phyloP scores from a whole-genome alignment of 2,888 invertebrate genomes.

The Acanthosoma haemorrhoidale region DNA sequence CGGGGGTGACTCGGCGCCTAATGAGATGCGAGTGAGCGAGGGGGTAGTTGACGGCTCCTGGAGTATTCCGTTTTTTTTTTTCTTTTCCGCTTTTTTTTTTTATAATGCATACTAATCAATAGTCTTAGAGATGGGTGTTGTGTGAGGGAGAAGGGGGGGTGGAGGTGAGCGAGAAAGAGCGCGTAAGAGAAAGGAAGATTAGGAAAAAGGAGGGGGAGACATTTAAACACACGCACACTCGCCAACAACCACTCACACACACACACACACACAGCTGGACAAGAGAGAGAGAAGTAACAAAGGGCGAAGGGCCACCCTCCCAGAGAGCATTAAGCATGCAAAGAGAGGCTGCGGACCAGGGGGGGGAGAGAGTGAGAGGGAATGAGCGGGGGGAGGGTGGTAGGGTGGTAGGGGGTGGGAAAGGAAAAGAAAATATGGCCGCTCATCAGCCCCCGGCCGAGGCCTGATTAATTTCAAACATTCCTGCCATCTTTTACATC shows the following conservation, averaged over 20 bases:
- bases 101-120: constrained; percentile 37
- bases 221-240: constrained; percentile 25
- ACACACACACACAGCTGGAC: neutral
- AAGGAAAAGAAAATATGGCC: constrained; percentile 42
- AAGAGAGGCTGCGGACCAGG: constrained; percentile 17
- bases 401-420: constrained; percentile 29
- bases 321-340: constrained; percentile 27
- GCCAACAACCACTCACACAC: too few species aligned
- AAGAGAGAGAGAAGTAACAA: constrained; percentile 10
- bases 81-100: constrained; percentile 24
- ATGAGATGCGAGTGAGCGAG: constrained; percentile 10
- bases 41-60: neutral
- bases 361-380: neutral
- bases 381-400: neutral
- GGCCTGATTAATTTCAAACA: constrained; percentile 18
- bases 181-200: constrained; percentile 11
- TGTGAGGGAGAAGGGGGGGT: constrained; percentile 20
- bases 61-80: neutral
- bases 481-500: constrained; percentile 4
- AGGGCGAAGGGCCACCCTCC: neutral
- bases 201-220: constrained; percentile 20
- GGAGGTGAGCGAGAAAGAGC: constrained; percentile 13
- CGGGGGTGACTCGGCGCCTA: constrained; percentile 6
- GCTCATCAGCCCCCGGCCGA: constrained; percentile 40
- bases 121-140: constrained; percentile 26